These are phyloP conservation scores for Drosophila kepulauana DNA, from an alignment of 1,140 invertebrate genomes.

Conservation along the genomic window DNA sequence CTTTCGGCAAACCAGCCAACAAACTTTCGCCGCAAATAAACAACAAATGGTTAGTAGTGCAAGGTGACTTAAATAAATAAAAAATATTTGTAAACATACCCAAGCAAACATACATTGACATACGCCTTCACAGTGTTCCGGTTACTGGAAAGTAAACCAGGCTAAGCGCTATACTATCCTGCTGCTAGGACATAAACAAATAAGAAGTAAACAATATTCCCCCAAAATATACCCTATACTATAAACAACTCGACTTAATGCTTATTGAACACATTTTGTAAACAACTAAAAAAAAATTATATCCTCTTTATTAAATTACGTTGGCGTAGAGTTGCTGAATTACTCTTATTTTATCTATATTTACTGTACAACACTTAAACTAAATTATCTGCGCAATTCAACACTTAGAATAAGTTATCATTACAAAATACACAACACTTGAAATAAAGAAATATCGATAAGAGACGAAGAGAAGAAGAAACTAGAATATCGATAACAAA, in stretches of 20 bases:
- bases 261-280: too few relatives aligned
- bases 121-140: constrained; percentile 1
- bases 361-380: too few relatives aligned
- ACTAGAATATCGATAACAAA: too few relatives aligned
- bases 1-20: constrained; percentile 28
- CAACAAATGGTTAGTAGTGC: constrained; percentile 41
- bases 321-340: too few relatives aligned
- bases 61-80: constrained; percentile 38
- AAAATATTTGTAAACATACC: constrained; percentile 9
- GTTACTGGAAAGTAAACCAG: constrained; percentile 45
- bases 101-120: constrained; percentile 17
- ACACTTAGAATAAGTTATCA: too few relatives aligned
- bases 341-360: too few relatives aligned
- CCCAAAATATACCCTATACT: constrained; percentile 11
- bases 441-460: too few relatives aligned
- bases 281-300: too few relatives aligned
- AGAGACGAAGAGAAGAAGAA: too few relatives aligned
- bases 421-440: too few relatives aligned
- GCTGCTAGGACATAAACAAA: constrained; percentile 1
- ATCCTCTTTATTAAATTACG: too few relatives aligned
- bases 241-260: not conserved
- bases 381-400: too few relatives aligned
- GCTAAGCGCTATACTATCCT: constrained; percentile 33
- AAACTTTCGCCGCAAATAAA: constrained; percentile 49
- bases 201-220: constrained; percentile 7